Evolutionary conservation across 2,113 vertebrate genomes (phyloP).

Genomic region (Chaetodon auriga): DNA sequence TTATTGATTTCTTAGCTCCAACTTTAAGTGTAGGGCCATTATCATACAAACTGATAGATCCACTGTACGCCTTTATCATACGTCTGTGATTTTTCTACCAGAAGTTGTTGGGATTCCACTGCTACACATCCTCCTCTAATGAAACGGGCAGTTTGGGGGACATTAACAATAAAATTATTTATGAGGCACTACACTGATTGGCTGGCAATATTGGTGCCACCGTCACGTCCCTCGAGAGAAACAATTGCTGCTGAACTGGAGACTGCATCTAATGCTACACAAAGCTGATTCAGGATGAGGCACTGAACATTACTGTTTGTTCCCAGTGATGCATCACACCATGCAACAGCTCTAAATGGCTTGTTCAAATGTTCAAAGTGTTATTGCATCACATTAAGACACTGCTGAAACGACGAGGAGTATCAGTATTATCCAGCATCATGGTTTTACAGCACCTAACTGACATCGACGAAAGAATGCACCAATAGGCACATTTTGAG

Average conservation of each 20-base stretch:
- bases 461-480: not conserved
- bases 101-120: not conserved
- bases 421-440: not conserved
- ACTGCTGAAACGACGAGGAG: not conserved
- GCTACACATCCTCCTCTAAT: not conserved
- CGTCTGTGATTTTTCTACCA: not conserved
- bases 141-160: not conserved
- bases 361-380: slow-evolving; percentile 16
- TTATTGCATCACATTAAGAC: slow-evolving; percentile 40
- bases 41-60: not conserved
- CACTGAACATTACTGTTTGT: slow-evolving; percentile 28
- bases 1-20: not conserved
- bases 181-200: slow-evolving; percentile 43
- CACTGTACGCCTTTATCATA: not conserved
- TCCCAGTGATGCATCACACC: slow-evolving; percentile 33
- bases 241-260: slow-evolving; percentile 8
- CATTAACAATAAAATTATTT: slow-evolving; percentile 17
- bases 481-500: not conserved
- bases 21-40: not conserved
- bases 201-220: slow-evolving; percentile 15
- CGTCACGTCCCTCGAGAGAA: not conserved
- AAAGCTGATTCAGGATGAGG: slow-evolving; percentile 41
- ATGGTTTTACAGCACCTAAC: slow-evolving; percentile 1
- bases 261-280: not conserved
- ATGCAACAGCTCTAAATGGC: slow-evolving; percentile 21